Conservation (phyloP, 2,113 vertebrate species). For the Petromus typicus region DNA sequence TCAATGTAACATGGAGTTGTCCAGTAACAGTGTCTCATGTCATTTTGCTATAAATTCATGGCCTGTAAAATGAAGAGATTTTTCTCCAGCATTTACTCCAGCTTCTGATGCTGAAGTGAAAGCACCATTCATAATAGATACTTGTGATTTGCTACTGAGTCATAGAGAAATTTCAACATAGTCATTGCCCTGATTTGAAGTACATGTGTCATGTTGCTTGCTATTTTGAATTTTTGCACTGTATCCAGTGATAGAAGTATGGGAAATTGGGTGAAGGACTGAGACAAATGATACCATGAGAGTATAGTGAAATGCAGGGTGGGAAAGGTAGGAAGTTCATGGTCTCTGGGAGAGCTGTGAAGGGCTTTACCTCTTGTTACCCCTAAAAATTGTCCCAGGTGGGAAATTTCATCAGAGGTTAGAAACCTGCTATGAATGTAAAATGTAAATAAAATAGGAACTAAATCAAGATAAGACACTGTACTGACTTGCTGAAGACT, state of each 20-base stretch:
- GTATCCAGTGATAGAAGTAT: not conserved
- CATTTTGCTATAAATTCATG: not conserved
- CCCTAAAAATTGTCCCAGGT: not conserved
- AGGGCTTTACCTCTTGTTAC: not conserved
- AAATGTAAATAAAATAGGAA: slow-evolving; percentile 32
- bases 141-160: not conserved
- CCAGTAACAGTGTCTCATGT: not conserved
- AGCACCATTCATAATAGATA: not conserved
- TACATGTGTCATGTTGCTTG: not conserved
- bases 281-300: not conserved
- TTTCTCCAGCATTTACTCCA: not conserved
- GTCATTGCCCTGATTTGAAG: not conserved
- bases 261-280: not conserved
- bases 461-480: slow-evolving; percentile 52
- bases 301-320: not conserved
- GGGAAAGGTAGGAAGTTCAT: not conserved
- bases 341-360: not conserved
- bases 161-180: not conserved
- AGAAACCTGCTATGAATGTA: not conserved
- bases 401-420: not conserved
- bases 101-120: not conserved
- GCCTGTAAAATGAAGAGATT: not conserved
- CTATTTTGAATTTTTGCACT: not conserved
- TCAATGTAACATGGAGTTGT: not conserved
- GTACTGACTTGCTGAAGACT: slow-evolving; percentile 29